Evolutionary conservation across 2,113 vertebrate species (phyloP).

Genomic region (Heptranchias perlo): DNA sequence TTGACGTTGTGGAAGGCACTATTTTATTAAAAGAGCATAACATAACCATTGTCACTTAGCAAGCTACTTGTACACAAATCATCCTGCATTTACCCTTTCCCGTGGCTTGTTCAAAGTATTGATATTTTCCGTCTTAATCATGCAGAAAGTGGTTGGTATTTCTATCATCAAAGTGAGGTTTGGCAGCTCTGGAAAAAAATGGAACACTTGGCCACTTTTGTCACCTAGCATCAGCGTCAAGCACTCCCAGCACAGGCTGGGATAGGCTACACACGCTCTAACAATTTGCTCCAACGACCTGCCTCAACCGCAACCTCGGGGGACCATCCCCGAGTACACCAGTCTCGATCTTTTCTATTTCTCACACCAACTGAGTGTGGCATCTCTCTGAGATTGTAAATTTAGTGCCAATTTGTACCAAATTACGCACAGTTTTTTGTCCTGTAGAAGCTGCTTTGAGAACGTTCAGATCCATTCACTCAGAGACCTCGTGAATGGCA

Average conservation of each 20-base stretch:
- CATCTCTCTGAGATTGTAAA: background rate
- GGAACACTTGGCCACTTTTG: background rate
- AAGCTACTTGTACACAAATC: too few species aligned
- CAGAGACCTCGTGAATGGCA: background rate
- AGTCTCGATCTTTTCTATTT: background rate
- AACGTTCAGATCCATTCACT: background rate
- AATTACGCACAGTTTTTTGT: background rate
- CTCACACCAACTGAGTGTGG: background rate
- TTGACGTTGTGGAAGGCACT: background rate
- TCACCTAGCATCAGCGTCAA: background rate
- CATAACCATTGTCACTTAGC: background rate
- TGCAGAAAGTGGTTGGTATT: background rate
- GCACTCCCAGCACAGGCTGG: background rate
- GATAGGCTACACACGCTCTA: background rate
- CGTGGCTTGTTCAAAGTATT: background rate
- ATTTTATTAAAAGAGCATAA: background rate
- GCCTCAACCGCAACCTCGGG: background rate
- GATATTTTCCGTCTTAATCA: background rate
- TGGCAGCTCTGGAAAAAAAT: background rate
- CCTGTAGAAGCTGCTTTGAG: background rate
- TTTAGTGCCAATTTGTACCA: background rate
- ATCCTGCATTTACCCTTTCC: background rate
- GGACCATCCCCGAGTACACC: background rate
- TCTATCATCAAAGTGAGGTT: background rate
- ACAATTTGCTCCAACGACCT: background rate